Evolutionary conservation across 2,888 invertebrate genomes (phyloP).

Genomic region (Brassicogethes aeneus): DNA sequence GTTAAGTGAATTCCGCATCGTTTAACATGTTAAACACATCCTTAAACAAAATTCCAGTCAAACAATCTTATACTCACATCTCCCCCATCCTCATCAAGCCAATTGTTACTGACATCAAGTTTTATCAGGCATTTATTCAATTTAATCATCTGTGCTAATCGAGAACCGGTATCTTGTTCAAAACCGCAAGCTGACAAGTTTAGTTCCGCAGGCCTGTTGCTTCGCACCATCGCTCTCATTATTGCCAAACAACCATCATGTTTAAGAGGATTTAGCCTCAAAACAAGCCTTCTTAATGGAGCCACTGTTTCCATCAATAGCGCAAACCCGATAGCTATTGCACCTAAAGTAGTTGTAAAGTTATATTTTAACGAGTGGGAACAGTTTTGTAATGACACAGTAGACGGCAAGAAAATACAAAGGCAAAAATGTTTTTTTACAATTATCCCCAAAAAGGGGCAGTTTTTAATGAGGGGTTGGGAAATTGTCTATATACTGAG

Average conservation of each 20-base stretch:
- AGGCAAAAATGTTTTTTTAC: no score
- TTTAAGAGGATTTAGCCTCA: constrained; percentile 54
- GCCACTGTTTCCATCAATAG: constrained; percentile 26
- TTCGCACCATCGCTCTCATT: constrained; percentile 49
- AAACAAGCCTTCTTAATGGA: constrained; percentile 39
- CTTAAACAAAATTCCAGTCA: no score
- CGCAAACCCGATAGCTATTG: constrained; percentile 35
- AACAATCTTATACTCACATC: constrained; percentile 19
- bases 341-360: constrained; percentile 25
- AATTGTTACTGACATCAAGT: constrained; percentile 51
- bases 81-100: constrained; percentile 50
- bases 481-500: no score
- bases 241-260: constrained; percentile 51
- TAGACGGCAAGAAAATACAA: no score
- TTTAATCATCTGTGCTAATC: constrained; percentile 46
- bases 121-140: constrained; percentile 46
- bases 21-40: no score
- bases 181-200: constrained; percentile 49
- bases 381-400: no score
- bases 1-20: no score
- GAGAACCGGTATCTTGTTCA: constrained; percentile 45
- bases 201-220: constrained; percentile 46
- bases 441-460: no score
- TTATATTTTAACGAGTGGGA: no score
- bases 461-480: no score